Conservation (phyloP, 2,797 vertebrate species). For the Epinephelus coioides region DNA sequence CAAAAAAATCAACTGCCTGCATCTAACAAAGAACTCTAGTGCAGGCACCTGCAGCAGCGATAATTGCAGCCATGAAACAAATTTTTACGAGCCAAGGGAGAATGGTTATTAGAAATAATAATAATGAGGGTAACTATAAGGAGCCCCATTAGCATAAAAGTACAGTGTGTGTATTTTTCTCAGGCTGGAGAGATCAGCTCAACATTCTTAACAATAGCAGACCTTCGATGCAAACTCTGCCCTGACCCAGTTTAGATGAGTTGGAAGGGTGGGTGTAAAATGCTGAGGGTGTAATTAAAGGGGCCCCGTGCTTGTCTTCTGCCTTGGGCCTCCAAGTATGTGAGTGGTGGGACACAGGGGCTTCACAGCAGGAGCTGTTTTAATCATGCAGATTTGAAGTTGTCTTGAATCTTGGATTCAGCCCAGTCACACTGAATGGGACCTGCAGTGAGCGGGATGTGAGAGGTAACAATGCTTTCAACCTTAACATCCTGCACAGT, state of each 20-base stretch:
- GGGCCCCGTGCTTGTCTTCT: constrained; percentile 22
- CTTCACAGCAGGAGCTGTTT: constrained; percentile 36
- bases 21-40: background rate
- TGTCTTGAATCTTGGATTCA: constrained; percentile 27
- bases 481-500: background rate
- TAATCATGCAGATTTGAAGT: constrained; percentile 34
- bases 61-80: constrained; percentile 5
- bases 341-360: constrained; percentile 17
- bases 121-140: background rate
- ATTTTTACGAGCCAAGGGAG: constrained; percentile 8
- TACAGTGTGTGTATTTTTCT: constrained; percentile 2
- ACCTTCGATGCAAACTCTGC: background rate
- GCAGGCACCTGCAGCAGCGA: constrained; percentile 3
- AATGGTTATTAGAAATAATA: background rate
- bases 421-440: background rate
- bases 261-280: constrained; percentile 15
- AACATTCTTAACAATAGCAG: constrained; percentile 11
- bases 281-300: constrained; percentile 43
- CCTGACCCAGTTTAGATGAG: constrained; percentile 28
- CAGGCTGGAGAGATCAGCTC: background rate
- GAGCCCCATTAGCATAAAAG: background rate
- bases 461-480: constrained; percentile 4
- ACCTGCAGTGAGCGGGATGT: background rate
- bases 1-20: background rate
- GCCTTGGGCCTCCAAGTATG: constrained; percentile 30